Base-by-base conservation (phyloP, 2,113 vertebrate genomes). In the Leucoraja erinaceus region DNA sequence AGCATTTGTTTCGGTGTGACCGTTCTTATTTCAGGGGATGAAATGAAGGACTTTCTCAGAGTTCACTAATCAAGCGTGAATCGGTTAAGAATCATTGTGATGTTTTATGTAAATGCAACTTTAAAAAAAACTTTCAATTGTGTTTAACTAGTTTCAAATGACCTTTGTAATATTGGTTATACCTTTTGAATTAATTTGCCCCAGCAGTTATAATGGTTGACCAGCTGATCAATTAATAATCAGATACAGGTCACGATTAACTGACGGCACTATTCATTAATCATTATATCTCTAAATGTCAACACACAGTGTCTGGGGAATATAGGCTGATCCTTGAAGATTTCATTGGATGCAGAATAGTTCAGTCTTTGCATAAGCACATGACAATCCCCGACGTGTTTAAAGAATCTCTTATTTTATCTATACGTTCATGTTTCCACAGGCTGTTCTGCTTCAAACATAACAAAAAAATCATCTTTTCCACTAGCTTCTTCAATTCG, bases 181-280 rank as follows among this genome's bases (percentile, higher is more conserved):
- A 91, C 68, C 90, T 91, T 91, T 72, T 72, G 90, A 91, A 91
- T 91, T 91, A 70, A 91, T 91, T 91, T 91, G 66, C 90, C 72
- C 90, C 66, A 72, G 90, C 90, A 91, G 66, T 91, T 91, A 91
- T 91, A 91, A 91, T 91, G 90, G 90, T 91, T 91, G 90, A 91
- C 90, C 68, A 68, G 18, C 90, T 72, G 90, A 91, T 91, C 90
- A 91, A 91, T 91, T 91, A 91, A 91, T 91, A 91, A 91, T 72
- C 90, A 91, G 90, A 91, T 91, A 91, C 90, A 91, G 90, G 90
- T 91, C 90, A 91, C 90, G 90, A 91, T 91, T 91, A 91, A 91
- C 90, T 91, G 90, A 91, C 90, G 72, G 90, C 90, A 72, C 68
- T 91, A 91, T 91, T 91, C 90, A 91, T 91, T 91, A 91, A 91